These are phyloP conservation scores for Leuctra nigra DNA, from an alignment of 2,888 invertebrate genomes.

Conservation along the genomic window DNA sequence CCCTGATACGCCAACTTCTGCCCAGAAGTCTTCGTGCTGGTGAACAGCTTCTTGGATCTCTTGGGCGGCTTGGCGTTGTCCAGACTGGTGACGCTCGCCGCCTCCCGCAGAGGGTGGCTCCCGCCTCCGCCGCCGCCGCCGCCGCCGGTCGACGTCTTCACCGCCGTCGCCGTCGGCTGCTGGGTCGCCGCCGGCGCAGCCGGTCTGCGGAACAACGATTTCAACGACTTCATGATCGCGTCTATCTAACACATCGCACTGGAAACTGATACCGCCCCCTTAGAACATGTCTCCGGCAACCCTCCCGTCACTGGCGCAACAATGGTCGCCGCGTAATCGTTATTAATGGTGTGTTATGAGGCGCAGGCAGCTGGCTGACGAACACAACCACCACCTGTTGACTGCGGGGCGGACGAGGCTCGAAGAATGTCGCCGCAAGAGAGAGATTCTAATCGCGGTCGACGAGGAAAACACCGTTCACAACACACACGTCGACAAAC, in stretches of 20 bases:
- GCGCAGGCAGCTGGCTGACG: neutral
- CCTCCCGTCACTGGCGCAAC: too few relatives aligned
- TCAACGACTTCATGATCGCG: conserved; percentile 81
- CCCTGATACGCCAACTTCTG: conserved; percentile 43
- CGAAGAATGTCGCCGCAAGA: neutral
- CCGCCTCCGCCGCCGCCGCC: conserved; percentile 35
- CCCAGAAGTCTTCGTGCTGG: conserved; percentile 23
- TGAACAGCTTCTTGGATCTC: conserved; percentile 41
- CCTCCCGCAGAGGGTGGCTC: conserved; percentile 48
- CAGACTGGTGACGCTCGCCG: conserved; percentile 58
- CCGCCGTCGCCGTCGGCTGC: neutral
- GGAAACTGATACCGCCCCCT: neutral
- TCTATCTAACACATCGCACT: neutral
- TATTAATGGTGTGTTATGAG: too few relatives aligned
- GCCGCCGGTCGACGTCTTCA: conserved; percentile 40
- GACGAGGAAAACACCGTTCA: neutral
- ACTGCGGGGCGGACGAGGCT: neutral
- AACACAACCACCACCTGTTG: conserved; percentile 7
- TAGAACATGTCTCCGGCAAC: too few relatives aligned
- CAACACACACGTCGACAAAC: neutral
- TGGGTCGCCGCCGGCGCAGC: conserved; percentile 26
- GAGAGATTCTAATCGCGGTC: neutral
- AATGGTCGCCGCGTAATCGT: too few relatives aligned
- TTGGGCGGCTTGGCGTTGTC: conserved; percentile 51
- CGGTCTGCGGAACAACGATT: conserved; percentile 78